phyloP scores from a whole-genome alignment of 2,888 invertebrate species.

The Rhagonycha fulva region DNA sequence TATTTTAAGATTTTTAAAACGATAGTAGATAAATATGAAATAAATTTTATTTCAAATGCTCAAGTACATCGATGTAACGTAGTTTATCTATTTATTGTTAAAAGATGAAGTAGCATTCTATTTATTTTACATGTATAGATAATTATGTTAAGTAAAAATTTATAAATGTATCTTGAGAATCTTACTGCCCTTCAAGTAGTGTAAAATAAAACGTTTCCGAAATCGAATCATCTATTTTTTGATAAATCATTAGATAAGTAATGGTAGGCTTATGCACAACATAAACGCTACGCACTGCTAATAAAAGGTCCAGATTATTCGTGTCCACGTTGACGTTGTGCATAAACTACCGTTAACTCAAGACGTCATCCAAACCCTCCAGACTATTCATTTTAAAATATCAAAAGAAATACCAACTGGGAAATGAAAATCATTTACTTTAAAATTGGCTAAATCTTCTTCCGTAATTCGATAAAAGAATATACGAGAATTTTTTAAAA shows the following conservation, averaged over 20 bases:
- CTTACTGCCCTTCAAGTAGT: background rate
- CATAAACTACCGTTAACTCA: too few relatives aligned
- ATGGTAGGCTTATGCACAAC: too few relatives aligned
- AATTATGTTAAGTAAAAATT: background rate
- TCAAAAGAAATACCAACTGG: too few relatives aligned
- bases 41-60: slow-evolving; percentile 11
- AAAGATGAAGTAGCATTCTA: slow-evolving; percentile 3
- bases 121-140: background rate
- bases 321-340: too few relatives aligned
- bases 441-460: too few relatives aligned
- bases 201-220: background rate
- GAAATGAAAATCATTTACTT: background rate
- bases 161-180: background rate
- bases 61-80: slow-evolving; percentile 12
- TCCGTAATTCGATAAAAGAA: background rate
- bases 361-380: too few relatives aligned
- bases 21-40: slow-evolving; percentile 3
- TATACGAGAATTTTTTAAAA: background rate
- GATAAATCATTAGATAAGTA: too few relatives aligned
- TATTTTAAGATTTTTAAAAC: background rate
- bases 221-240: background rate
- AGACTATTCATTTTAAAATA: too few relatives aligned
- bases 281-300: too few relatives aligned
- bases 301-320: too few relatives aligned
- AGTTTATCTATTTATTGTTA: slow-evolving; percentile 17